Evolutionary conservation across 2,113 vertebrate species (phyloP), one percentile per base, ranked within the genome.

Genomic region (Dermatemys mawii): DNA sequence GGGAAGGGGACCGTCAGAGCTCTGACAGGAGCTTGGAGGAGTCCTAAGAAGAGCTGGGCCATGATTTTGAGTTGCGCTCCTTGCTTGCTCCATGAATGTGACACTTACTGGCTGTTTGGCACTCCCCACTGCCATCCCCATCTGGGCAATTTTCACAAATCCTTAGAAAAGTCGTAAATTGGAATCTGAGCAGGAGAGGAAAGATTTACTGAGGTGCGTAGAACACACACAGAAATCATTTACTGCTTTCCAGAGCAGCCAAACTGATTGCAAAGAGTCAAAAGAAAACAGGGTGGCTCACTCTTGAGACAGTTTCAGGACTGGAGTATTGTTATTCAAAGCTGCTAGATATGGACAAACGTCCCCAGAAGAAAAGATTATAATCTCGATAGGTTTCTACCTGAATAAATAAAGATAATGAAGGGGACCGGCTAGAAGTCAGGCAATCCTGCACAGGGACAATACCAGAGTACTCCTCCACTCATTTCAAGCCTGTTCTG

Each of bases 121-220:
- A 70, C 63, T 70, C 19, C 63, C n/a, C 19, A 70, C n/a, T 95
- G 32, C 78, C 38, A 83, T 80, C 73, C 73, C 85, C 91, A 78
- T 46, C 90, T 87, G 83, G 67, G 35, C 67, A 86, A 88, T 94
- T 95, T 95, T 95, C 83, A 80, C 88, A 86, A 91, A 86, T 49
- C 22, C 81, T 92, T 67, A 51, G 67, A 55, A 0, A 0, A 86
- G 63, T 87, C n/a, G 0, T 94, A 96, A 95, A 21, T 95, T 92
- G 87, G 73, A 91, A 7, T 7, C 32, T 35, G 57, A 93, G 86
- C 92, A 94, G 50, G 6, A 78, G 50, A 91, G 17, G n/a, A 93
- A 55, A 93, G 82, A 97, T 91, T 92, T 96, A 97, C 0, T n/a
- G 87, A 93, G 26, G 29, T 70, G 29, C 1, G 48, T 38, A 90